Percentiles rank a stretch among this genome's conserved stretches.
These are phyloP conservation scores for Rhinogobius similis DNA, from an alignment of 2,113 vertebrate genomes.

Conservation along the genomic window DNA sequence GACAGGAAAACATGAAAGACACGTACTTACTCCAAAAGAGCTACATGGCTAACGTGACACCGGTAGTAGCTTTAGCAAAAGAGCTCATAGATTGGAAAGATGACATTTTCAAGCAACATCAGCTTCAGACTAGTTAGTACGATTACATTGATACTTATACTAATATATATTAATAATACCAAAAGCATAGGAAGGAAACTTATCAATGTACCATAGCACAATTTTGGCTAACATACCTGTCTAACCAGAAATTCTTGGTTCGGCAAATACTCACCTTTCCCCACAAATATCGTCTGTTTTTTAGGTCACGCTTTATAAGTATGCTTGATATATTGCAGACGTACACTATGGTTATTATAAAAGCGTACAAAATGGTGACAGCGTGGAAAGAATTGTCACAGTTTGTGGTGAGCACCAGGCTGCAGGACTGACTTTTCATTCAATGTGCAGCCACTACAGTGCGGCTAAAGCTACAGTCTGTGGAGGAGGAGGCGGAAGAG, in stretches of 20 bases:
- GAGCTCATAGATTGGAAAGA: slow-evolving; percentile 2
- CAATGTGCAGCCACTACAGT: slow-evolving; percentile 53
- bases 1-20: background rate
- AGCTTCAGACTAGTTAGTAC: background rate
- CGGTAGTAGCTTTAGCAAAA: slow-evolving; percentile 28
- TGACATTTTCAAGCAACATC: background rate
- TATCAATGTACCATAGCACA: slow-evolving; percentile 12
- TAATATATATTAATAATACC: background rate
- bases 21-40: slow-evolving; percentile 45
- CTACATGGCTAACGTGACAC: slow-evolving; percentile 56
- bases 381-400: slow-evolving; percentile 14
- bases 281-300: slow-evolving; percentile 19
- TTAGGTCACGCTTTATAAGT: slow-evolving; percentile 1
- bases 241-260: slow-evolving; percentile 64
- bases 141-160: background rate
- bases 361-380: slow-evolving; percentile 4
- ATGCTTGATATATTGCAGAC: background rate
- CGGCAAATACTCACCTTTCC: slow-evolving; percentile 44
- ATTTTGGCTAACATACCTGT: slow-evolving; percentile 59
- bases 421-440: slow-evolving; percentile 67
- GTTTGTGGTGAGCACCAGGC: slow-evolving; percentile 25
- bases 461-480: slow-evolving; percentile 32
- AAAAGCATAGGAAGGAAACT: background rate
- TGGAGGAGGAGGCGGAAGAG: slow-evolving; percentile 37
- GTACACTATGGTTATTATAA: background rate